Conservation (phyloP, 2,113 vertebrate genomes). For the Genyomyrus donnyi region DNA sequence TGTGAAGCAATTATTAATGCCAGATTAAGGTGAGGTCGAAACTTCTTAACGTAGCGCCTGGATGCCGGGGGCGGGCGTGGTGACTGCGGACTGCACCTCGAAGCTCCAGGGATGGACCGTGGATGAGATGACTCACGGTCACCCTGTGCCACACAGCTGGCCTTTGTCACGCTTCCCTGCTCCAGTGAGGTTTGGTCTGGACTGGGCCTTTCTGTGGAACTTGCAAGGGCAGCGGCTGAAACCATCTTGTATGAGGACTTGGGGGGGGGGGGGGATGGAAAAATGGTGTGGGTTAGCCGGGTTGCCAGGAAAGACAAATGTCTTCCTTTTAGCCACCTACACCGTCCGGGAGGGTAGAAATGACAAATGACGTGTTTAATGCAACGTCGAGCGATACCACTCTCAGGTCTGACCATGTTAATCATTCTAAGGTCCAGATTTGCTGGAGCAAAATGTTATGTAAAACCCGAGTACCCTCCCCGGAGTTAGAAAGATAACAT, state of each 20-base stretch:
- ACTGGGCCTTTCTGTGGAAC: not conserved
- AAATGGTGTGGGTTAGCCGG: constrained; percentile 28
- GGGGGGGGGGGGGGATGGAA: not conserved
- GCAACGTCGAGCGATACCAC: constrained; percentile 1
- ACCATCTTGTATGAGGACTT: constrained; percentile 12
- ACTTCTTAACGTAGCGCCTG: not conserved
- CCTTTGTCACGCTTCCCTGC: not conserved
- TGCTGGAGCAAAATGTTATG: constrained; percentile 34
- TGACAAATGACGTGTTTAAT: constrained; percentile 30
- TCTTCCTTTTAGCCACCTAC: constrained; percentile 43
- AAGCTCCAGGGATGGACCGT: constrained; percentile 16
- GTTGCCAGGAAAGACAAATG: constrained; percentile 44
- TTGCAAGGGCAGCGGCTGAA: constrained; percentile 33
- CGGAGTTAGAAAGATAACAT: not conserved
- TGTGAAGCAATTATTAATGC: not conserved
- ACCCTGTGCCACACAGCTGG: not conserved
- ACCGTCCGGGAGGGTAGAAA: constrained; percentile 29
- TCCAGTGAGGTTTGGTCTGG: not conserved
- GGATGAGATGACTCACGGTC: not conserved
- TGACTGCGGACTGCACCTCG: constrained; percentile 31
- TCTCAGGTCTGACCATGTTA: constrained; percentile 1
- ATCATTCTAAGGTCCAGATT: constrained; percentile 24
- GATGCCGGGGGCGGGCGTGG: not conserved
- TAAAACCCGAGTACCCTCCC: not conserved
- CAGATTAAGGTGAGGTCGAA: not conserved